A percentile compares a stretch with the other conserved stretches of the same genome.
Evolutionary conservation across 2,888 invertebrate genomes (phyloP).

Genomic region (Salpingus planirostris): DNA sequence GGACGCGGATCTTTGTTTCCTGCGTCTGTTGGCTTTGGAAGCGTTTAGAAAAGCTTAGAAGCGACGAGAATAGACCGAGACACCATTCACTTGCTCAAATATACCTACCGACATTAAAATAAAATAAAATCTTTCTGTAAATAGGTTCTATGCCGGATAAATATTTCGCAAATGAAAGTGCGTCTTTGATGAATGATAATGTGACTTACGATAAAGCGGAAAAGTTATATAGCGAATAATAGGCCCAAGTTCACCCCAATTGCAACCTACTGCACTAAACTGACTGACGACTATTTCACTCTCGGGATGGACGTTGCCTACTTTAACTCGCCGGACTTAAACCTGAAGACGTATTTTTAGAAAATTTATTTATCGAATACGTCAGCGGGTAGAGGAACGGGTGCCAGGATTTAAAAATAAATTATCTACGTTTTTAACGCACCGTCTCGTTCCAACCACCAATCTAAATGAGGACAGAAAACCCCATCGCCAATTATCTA

Average conservation of each 20-base stretch:
- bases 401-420: constrained; percentile 16
- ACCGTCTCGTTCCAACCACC: constrained; percentile 17
- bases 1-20: too few relatives aligned
- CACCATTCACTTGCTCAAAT: too few relatives aligned
- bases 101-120: too few relatives aligned
- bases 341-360: constrained; percentile 5
- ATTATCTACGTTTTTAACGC: constrained; percentile 5
- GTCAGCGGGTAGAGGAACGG: constrained; percentile 8
- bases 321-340: background rate
- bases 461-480: constrained; percentile 17
- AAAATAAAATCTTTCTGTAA: too few relatives aligned
- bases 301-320: background rate
- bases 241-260: background rate
- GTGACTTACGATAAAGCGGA: background rate
- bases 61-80: too few relatives aligned
- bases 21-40: too few relatives aligned
- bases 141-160: too few relatives aligned
- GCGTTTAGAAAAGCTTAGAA: too few relatives aligned
- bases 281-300: background rate
- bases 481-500: constrained; percentile 15
- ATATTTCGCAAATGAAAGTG: too few relatives aligned
- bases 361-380: constrained; percentile 12
- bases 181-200: too few relatives aligned
- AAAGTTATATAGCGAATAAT: background rate
- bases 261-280: background rate